phyloP scores from a whole-genome alignment of 2,113 vertebrate genomes.

The Acinonyx jubatus region DNA sequence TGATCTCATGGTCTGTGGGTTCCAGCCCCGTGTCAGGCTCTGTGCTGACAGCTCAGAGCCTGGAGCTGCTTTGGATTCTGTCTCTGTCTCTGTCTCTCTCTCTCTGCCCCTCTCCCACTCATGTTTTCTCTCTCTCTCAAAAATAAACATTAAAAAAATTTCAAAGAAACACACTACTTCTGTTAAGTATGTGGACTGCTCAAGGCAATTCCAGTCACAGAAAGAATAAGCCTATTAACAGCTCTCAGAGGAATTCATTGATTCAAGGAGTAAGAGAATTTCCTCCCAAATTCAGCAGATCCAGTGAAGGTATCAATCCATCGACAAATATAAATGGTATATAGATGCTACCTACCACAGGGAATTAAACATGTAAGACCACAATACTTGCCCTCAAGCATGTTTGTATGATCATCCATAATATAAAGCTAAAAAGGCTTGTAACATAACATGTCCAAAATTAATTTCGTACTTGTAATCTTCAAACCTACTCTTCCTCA shows the following conservation, averaged over 20 bases:
- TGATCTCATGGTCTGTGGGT: too few species aligned
- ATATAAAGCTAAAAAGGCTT: not conserved
- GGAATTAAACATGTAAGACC: not conserved
- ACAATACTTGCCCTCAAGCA: not conserved
- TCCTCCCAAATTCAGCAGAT: conserved; percentile 29
- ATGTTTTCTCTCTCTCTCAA: too few species aligned
- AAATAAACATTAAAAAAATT: too few species aligned
- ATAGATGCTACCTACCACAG: not conserved
- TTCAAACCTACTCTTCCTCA: not conserved
- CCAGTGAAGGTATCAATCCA: not conserved
- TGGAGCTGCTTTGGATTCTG: too few species aligned
- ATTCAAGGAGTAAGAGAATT: conserved; percentile 8
- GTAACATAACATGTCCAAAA: not conserved
- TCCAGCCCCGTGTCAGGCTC: too few species aligned
- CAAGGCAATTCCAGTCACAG: not conserved
- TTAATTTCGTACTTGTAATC: not conserved
- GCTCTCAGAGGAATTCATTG: conserved; percentile 17
- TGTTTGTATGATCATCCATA: not conserved
- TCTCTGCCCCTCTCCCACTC: too few species aligned
- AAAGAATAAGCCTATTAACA: not conserved
- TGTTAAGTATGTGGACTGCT: not conserved
- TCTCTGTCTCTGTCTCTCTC: too few species aligned
- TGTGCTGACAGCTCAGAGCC: too few species aligned
- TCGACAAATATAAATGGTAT: not conserved
- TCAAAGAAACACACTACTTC: not conserved